Base-by-base conservation (phyloP, 2,113 vertebrate species). In the Chamaea fasciata region DNA sequence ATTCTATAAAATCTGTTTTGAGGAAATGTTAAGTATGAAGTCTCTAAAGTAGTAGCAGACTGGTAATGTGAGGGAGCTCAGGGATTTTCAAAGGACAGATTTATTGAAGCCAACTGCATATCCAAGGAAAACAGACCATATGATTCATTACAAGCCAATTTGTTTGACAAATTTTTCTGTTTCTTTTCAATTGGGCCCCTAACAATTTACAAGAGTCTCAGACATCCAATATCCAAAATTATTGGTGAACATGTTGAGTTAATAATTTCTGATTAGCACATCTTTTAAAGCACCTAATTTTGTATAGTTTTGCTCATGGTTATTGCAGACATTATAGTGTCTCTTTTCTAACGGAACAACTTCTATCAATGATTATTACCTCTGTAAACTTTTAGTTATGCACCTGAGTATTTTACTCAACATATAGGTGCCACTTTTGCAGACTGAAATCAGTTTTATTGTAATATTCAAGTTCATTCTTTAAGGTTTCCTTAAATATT, bases 371-470 rank as follows among this genome's bases (percentile, higher is more conserved):
- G 84, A 74, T 30, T 9, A 28, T 62, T 77, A 86, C 23, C 4
- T 17, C 7, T 31, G 9, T 68, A 46, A 69, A 59, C 15, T 53
- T 81, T 13, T 46, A 73, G 14, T 33, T 56, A 31, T 2, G 0
- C 6, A 53, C 39, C 31, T 77, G 8, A 41, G 49, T 35, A 13
- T 39, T 60, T 24, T 35, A n/a, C 2, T 56, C 13, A 57, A 23
- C 4, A 19, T 23, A 31, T 13, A 6, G 26, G 2, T 2, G 7
- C 1, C 30, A 46, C 9, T 19, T 77, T 10, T 49, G 9, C 9
- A 57, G n/a, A 37, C 4, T 26, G 18, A 68, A 55, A 71, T 42
- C 28, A 52, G 28, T 56, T 67, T 78, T 44, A 5, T 46, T 67
- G 9, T 7, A 62, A 62, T 52, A 69, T 16, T 78, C 20, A 71